A percentile compares a stretch with the other conserved stretches of the same genome.
Evolutionary conservation across 2,113 vertebrate genomes (phyloP).

Genomic region (Hippotragus niger): DNA sequence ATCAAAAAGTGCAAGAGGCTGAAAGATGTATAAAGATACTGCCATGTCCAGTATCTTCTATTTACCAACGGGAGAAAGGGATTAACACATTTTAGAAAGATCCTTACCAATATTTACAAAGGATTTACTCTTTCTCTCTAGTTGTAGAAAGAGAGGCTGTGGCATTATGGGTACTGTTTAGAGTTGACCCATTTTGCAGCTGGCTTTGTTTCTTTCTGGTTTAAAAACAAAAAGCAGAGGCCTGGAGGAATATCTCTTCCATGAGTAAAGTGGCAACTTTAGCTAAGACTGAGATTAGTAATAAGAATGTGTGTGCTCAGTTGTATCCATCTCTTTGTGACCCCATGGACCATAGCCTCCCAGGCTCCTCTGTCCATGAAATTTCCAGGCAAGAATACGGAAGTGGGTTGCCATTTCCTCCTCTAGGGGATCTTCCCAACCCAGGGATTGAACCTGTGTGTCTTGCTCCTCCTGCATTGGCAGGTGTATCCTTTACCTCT

Average conservation of each 20-base stretch:
- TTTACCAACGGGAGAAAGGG: background rate
- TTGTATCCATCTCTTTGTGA: background rate
- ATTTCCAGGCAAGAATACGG: background rate
- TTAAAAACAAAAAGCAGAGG: background rate
- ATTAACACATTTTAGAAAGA: background rate
- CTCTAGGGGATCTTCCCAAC: background rate
- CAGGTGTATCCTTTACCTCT: background rate
- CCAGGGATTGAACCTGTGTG: background rate
- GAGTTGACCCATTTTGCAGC: background rate
- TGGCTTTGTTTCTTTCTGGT: constrained; percentile 6
- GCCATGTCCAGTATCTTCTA: background rate
- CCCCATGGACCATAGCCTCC: background rate
- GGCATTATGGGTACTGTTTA: background rate
- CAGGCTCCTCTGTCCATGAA: background rate
- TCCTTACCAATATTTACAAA: background rate
- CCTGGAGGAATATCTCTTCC: background rate
- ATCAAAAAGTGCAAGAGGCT: background rate
- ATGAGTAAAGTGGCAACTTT: background rate
- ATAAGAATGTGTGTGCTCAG: background rate
- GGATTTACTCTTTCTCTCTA: background rate
- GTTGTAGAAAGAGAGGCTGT: background rate
- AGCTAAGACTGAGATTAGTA: background rate
- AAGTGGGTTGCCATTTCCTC: background rate
- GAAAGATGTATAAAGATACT: constrained; percentile 4
- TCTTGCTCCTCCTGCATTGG: background rate